Evolutionary conservation across 1,140 invertebrate species (phyloP).

Genomic region (Steinernema feltiae): DNA sequence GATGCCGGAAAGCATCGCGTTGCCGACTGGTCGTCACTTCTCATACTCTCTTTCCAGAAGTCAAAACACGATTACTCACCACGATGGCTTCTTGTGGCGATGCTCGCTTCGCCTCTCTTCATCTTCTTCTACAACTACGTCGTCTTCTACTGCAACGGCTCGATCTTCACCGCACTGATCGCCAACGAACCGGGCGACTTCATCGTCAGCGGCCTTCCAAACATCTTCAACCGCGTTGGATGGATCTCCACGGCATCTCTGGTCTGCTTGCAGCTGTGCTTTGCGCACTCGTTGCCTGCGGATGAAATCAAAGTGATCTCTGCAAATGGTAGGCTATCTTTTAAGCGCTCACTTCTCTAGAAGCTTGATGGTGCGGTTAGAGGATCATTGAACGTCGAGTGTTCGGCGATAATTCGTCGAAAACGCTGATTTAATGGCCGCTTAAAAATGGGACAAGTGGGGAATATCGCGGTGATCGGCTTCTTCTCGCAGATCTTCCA

Average conservation of each 20-base stretch:
- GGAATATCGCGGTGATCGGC: no score
- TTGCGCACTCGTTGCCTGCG: background rate
- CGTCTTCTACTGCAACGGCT: slow-evolving; percentile 2
- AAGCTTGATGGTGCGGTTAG: no score
- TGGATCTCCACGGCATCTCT: background rate
- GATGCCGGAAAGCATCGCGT: background rate
- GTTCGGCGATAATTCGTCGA: no score
- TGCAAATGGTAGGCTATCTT: background rate
- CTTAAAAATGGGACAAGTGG: no score
- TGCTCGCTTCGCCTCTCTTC: background rate
- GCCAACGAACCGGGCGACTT: background rate
- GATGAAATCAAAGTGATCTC: background rate
- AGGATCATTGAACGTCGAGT: no score
- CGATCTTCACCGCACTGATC: background rate
- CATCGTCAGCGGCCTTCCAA: background rate
- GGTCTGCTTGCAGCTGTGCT: background rate
- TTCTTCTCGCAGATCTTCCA: background rate
- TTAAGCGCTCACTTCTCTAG: no score
- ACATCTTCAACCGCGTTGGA: background rate
- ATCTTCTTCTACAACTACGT: slow-evolving; percentile 8
- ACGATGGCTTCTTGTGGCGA: background rate
- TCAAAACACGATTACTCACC: background rate
- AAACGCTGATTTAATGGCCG: no score
- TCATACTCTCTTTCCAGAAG: background rate
- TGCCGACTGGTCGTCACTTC: background rate